A percentile compares a stretch with the other conserved stretches of the same genome.
Evolutionary conservation across 1,140 invertebrate species (phyloP).

Genomic region (Ceratosolen solmsi): DNA sequence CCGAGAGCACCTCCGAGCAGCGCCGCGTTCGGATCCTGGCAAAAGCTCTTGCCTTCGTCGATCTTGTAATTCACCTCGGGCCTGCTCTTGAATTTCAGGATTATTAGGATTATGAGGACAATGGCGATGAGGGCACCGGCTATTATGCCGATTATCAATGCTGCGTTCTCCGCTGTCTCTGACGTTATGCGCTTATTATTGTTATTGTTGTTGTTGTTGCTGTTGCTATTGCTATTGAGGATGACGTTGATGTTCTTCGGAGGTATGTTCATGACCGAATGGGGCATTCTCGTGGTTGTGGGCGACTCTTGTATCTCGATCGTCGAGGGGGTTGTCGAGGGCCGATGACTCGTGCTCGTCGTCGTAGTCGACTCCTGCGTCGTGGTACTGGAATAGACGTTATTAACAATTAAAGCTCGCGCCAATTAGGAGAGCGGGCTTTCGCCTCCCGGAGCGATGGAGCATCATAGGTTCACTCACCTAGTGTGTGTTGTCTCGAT

Average conservation of each 20-base stretch:
- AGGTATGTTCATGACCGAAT: conserved; percentile 62
- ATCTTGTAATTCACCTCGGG: conserved; percentile 92
- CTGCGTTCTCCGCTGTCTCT: conserved; percentile 82
- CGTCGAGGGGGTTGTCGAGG: conserved; percentile 65
- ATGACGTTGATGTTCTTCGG: conserved; percentile 52
- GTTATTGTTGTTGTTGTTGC: conserved; percentile 62
- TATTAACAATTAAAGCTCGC: no score
- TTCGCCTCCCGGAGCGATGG: background rate
- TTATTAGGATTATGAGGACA: conserved; percentile 90
- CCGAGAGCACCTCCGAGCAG: conserved; percentile 75
- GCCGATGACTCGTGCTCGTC: conserved; percentile 50
- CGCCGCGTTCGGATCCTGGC: conserved; percentile 83
- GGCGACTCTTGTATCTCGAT: conserved; percentile 69
- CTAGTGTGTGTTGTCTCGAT: conserved; percentile 1
- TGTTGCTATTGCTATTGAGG: background rate
- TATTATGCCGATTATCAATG: conserved; percentile 90
- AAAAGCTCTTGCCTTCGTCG: conserved; percentile 86
- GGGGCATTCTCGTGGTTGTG: conserved; percentile 65
- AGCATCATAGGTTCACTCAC: background rate
- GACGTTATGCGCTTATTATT: conserved; percentile 80
- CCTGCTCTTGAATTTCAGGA: conserved; percentile 91
- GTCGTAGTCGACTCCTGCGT: conserved; percentile 61
- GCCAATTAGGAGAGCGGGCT: background rate
- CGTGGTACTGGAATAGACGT: conserved; percentile 54
- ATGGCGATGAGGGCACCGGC: conserved; percentile 93